Evolutionary conservation across 1,140 invertebrate species (phyloP), one percentile per base, ranked within the genome.

Genomic region (Scaptodrosophila lebanonensis): DNA sequence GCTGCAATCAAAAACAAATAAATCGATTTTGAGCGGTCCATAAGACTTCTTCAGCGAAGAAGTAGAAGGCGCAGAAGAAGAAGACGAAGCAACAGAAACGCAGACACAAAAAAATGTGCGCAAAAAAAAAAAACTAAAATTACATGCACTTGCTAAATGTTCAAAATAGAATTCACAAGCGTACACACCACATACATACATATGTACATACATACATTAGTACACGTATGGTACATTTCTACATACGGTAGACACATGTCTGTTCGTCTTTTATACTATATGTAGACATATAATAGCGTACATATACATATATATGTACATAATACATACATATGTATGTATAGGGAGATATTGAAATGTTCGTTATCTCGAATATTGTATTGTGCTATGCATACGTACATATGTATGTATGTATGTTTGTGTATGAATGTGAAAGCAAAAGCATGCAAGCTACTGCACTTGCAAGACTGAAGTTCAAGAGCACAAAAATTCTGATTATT

Each of bases 401-500:
- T 68, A 13, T 22, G 17, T 38, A 4, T 40, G 50, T 9, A 35
- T 48, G 15, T 17, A 48, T 9, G 11, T 16, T 11, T 30, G 13
- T 17, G 9, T 11, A 20, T 20, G 25, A 2, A 32, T 16, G 15
- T 30, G 15, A 20, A 47, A 11, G 12, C 40, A 16, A 16, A 29
- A n/a, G 11, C 18, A 38, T 49, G 33, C 27, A 57, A 59, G 63
- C 51, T 59, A 51, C 39, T 77, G 27, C 29, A 48, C 38, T 72
- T 25, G 3, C 22, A 25, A 48, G 67, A 72, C 58, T 68, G 73
- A 77, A 77, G 73, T 79, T 77, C 72, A 77, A 79, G 73, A 77
- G 51, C 72, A 68, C 67, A 77, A 71, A 71, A 77, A 79, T 72
- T 25, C 3, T 50, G 30, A 50, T 63, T 60, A 73, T 68, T 51